Conservation (phyloP, 2,113 vertebrate genomes). For the Raja brachyura region DNA sequence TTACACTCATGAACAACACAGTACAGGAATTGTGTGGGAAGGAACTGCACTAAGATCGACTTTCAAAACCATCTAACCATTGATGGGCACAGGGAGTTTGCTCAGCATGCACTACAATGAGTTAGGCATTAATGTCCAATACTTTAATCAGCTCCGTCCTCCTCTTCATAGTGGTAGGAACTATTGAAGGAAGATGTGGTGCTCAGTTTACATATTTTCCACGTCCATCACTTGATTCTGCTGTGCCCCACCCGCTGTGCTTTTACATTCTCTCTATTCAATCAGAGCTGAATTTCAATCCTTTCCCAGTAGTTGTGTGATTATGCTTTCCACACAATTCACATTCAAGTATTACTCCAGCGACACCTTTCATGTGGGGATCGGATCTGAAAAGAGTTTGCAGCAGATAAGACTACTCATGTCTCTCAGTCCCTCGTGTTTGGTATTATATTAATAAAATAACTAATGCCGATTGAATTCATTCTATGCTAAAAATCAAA, state of each 20-base stretch:
- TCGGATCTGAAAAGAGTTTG: not conserved
- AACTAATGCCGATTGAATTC: not conserved
- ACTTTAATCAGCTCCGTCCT: not conserved
- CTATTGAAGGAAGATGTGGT: not conserved
- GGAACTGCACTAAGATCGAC: not conserved
- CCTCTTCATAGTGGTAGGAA: not conserved
- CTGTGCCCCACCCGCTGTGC: not conserved
- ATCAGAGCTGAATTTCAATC: not conserved
- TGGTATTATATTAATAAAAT: not conserved
- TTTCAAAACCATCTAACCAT: not conserved
- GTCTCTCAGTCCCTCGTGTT: not conserved
- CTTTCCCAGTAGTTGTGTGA: not conserved
- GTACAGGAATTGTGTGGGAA: not conserved
- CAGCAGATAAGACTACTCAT: not conserved
- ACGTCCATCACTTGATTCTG: not conserved
- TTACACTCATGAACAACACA: not conserved
- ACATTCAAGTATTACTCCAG: not conserved
- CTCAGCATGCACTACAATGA: not conserved
- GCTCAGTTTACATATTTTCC: not conserved
- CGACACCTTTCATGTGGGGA: not conserved
- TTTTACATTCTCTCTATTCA: constrained; percentile 3
- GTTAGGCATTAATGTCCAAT: not conserved
- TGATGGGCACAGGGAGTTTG: not conserved
- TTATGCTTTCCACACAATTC: not conserved
- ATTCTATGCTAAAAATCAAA: not conserved